These are phyloP conservation scores for Gastrophysa polygoni DNA, from an alignment of 2,888 invertebrate species.

Conservation along the genomic window DNA sequence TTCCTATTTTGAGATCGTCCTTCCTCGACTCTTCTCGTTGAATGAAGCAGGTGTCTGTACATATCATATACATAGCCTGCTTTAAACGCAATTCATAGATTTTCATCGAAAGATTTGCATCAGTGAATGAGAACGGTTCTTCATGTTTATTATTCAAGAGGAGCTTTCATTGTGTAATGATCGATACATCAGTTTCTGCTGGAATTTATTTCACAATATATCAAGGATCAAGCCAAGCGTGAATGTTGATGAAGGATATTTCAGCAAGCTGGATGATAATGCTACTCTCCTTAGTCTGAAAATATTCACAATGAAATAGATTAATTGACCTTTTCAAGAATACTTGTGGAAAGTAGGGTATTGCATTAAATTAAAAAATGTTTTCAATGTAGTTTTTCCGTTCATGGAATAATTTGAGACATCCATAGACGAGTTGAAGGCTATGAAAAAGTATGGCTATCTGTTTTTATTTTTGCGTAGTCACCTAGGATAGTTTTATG, in stretches of 20 bases:
- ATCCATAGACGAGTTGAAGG: too few species aligned
- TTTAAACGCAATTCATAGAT: not conserved
- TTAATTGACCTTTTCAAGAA: too few species aligned
- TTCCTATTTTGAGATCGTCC: not conserved
- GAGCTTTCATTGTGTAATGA: not conserved
- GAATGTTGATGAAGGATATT: not conserved
- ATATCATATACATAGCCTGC: too few species aligned
- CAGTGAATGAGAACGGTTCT: not conserved
- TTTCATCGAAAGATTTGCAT: not conserved
- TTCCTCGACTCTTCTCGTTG: not conserved
- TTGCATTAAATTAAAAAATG: too few species aligned
- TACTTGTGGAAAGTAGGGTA: too few species aligned
- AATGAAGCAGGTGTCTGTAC: not conserved
- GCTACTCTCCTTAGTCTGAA: too few species aligned
- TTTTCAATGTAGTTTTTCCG: too few species aligned
- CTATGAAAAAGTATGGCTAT: too few species aligned
- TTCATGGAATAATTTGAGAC: too few species aligned
- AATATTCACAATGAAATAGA: too few species aligned
- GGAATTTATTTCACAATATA: not conserved
- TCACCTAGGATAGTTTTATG: too few species aligned
- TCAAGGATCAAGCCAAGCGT: not conserved
- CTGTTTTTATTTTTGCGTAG: too few species aligned
- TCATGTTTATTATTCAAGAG: not conserved
- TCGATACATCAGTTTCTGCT: not conserved
- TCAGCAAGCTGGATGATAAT: not conserved